Base-by-base conservation (phyloP, 2,888 invertebrate genomes). In the Alviniconcha strummeri region DNA sequence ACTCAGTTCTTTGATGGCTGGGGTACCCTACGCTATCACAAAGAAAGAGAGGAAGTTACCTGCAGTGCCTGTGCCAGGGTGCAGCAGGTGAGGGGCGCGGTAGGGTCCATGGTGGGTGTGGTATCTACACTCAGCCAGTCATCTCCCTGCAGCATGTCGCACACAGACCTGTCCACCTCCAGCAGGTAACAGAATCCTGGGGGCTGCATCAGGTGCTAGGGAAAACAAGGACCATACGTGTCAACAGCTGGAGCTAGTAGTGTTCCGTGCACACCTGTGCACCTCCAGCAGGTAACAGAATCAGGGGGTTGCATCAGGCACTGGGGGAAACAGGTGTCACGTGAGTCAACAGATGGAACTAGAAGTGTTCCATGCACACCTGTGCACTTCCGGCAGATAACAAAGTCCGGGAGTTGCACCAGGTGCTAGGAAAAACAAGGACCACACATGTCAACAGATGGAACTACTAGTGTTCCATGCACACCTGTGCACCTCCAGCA, bases 141-240 rank as follows among this genome's bases (percentile, higher is more conserved):
- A 19, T 17, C 60, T 55, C 81, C 81, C 52, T 19, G 11, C 64
- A 75, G 36, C 13, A 55, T n/a, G 7, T 64, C 36, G 4, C 60
- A 75, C 19, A n/a, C 74, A 17, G 36, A 56, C 13, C 55, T 69
- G 69, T 81, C 75, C 60, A 64, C 81, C 54, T 74, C 81, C 75
- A 81, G 54, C 19, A 81, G 19, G 81, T 81, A 81, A 15, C 81
- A 81, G 60, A 81, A 81, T 19, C 72, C 60, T 60, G 81, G 81
- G n/a, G 81, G 81, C 81, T 64, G 60, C 13, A 54, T 17, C 17
- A 64, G n/a, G 13, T 19, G 55, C 56, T 77, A 56, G 56, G 11
- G 19, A 56, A 13, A 77, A 57, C 36, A 36, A 3, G 36, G 36
- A 36, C 36, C 36, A 36, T 3, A 36, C 36, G 36, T 36, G 36